Conservation (phyloP, 2,113 vertebrate genomes). For the Falcunculus frontatus region DNA sequence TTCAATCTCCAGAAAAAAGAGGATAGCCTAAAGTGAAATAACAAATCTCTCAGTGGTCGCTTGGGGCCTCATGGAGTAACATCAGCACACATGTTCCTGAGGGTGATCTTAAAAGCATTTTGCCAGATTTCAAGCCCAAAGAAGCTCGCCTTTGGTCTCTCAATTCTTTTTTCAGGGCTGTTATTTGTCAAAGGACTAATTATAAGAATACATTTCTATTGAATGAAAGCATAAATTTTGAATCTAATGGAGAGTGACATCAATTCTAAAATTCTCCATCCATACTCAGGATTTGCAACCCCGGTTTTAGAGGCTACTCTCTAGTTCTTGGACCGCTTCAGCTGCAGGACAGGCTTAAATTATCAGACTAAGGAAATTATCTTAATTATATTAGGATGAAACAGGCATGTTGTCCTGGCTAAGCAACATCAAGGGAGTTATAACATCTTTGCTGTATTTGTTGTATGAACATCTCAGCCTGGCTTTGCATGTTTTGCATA, state of each 20-base stretch:
- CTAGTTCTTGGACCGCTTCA: not conserved
- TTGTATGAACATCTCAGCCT: not conserved
- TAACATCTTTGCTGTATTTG: not conserved
- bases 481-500: not conserved
- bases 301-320: not conserved
- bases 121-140: not conserved
- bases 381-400: not conserved
- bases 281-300: not conserved
- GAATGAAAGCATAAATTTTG: not conserved
- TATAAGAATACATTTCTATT: not conserved
- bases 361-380: not conserved
- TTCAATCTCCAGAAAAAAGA: not conserved
- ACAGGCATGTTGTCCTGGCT: not conserved
- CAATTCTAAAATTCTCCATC: not conserved
- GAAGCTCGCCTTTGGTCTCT: not conserved
- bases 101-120: not conserved
- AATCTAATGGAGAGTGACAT: not conserved
- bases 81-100: not conserved
- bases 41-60: not conserved
- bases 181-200: not conserved
- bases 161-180: not conserved
- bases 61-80: not conserved
- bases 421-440: not conserved
- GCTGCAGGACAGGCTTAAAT: not conserved
- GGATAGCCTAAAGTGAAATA: constrained; percentile 2